phyloP scores from a whole-genome alignment of 2,113 vertebrate genomes.

The Jaculus jaculus region DNA sequence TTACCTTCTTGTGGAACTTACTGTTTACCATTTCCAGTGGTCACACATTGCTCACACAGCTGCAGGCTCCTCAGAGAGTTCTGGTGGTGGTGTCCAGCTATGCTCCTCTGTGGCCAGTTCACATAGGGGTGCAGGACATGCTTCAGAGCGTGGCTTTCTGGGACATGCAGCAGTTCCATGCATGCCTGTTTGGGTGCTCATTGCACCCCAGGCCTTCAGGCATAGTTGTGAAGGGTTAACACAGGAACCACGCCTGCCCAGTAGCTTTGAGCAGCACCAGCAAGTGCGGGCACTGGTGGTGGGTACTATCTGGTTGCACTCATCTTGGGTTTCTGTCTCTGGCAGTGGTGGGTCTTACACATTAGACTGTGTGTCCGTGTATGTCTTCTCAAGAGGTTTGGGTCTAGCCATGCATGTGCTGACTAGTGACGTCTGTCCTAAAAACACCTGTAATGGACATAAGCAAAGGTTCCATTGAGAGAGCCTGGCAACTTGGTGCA shows the following conservation, averaged over 20 bases:
- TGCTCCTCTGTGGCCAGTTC: background rate
- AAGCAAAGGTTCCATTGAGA: slow-evolving; percentile 32
- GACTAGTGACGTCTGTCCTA: slow-evolving; percentile 52
- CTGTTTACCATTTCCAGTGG: slow-evolving; percentile 62
- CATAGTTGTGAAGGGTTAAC: background rate
- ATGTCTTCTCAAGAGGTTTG: fast-evolving
- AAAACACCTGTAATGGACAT: background rate
- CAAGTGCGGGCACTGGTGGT: background rate
- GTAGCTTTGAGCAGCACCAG: slow-evolving; percentile 48
- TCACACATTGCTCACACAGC: slow-evolving; percentile 17
- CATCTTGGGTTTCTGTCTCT: background rate
- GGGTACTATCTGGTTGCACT: slow-evolving; percentile 48
- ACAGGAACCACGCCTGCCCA: too few relatives aligned
- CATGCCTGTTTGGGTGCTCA: too few relatives aligned
- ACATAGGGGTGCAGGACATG: background rate
- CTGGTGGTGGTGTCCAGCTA: slow-evolving; percentile 60
- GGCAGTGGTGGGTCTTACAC: background rate
- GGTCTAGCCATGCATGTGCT: slow-evolving; percentile 49
- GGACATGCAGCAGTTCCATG: background rate
- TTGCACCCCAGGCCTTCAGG: background rate
- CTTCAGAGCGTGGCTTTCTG: background rate
- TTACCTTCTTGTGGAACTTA: slow-evolving; percentile 56
- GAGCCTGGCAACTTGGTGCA: background rate
- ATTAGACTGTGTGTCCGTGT: background rate
- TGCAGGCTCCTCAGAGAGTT: slow-evolving; percentile 60